Conservation (phyloP, 1,140 invertebrate genomes). For the Orius laevigatus region DNA sequence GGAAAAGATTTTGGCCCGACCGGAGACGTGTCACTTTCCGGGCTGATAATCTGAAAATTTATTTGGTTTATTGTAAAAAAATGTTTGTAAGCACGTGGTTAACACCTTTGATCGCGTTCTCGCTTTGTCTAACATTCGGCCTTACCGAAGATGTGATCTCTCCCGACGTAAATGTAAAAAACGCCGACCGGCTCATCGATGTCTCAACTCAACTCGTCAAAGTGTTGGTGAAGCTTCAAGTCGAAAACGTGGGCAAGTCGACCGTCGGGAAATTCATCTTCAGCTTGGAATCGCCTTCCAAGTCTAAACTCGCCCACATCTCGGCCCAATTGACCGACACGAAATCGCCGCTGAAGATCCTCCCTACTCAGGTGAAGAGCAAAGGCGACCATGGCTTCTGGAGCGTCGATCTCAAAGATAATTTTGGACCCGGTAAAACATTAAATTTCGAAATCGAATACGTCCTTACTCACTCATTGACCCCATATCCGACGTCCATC, state of each 20-base stretch:
- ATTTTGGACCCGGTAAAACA: constrained; percentile 38
- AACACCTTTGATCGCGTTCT: too few species aligned
- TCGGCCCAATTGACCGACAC: constrained; percentile 42
- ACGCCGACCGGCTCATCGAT: constrained; percentile 74
- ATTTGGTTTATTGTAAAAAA: too few species aligned
- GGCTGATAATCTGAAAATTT: too few species aligned
- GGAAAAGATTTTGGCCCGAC: too few species aligned
- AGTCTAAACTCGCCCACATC: constrained; percentile 54
- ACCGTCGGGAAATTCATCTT: constrained; percentile 51
- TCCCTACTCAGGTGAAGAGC: constrained; percentile 34
- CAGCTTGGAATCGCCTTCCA: constrained; percentile 44
- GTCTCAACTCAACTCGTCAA: constrained; percentile 77
- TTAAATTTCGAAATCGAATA: constrained; percentile 50
- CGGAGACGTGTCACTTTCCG: too few species aligned
- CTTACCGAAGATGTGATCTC: neutral
- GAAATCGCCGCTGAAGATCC: constrained; percentile 42
- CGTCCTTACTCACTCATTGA: constrained; percentile 55
- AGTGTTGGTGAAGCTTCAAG: constrained; percentile 54
- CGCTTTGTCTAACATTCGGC: too few species aligned
- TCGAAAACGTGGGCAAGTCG: constrained; percentile 64
- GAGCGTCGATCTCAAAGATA: constrained; percentile 42
- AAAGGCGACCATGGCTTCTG: constrained; percentile 27
- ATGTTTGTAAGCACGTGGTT: too few species aligned
- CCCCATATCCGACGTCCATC: constrained; percentile 73
- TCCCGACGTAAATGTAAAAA: constrained; percentile 49